phyloP scores from a whole-genome alignment of 2,797 vertebrate genomes.

The Esox masquinongy region DNA sequence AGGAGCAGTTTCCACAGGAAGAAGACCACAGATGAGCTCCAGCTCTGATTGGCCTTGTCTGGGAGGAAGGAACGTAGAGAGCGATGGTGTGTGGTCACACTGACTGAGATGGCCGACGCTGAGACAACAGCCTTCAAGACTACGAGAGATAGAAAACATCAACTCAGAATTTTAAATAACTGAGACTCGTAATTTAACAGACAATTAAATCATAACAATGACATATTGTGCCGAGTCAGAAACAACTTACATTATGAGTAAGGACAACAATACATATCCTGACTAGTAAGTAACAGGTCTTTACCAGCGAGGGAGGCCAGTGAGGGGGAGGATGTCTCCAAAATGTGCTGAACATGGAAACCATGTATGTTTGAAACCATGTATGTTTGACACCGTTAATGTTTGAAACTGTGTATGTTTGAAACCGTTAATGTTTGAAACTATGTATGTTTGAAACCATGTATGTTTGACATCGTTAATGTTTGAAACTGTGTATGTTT shows the following conservation, averaged over 20 bases:
- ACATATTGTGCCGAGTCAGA: neutral
- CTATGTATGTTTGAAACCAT: no score
- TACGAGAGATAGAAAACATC: constrained; percentile 45
- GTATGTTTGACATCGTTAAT: no score
- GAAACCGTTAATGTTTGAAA: no score
- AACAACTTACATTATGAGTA: neutral
- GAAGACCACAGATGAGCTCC: constrained; percentile 63
- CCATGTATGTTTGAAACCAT: no score
- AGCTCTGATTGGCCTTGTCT: constrained; percentile 61
- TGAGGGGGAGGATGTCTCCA: no score
- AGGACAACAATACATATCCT: no score
- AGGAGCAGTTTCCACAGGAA: constrained; percentile 88
- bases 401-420: no score
- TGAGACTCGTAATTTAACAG: neutral
- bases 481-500: no score
- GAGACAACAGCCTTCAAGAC: constrained; percentile 76
- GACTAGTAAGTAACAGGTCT: no score
- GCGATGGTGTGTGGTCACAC: constrained; percentile 83
- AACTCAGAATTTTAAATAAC: neutral
- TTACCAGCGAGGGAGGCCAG: no score
- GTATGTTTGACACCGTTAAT: no score
- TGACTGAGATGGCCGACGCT: constrained; percentile 72
- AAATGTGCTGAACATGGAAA: no score
- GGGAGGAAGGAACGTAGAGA: constrained; percentile 79
- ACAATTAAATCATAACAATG: neutral